Conservation (phyloP, 2,113 vertebrate species). For the Leptodactylus fuscus region DNA sequence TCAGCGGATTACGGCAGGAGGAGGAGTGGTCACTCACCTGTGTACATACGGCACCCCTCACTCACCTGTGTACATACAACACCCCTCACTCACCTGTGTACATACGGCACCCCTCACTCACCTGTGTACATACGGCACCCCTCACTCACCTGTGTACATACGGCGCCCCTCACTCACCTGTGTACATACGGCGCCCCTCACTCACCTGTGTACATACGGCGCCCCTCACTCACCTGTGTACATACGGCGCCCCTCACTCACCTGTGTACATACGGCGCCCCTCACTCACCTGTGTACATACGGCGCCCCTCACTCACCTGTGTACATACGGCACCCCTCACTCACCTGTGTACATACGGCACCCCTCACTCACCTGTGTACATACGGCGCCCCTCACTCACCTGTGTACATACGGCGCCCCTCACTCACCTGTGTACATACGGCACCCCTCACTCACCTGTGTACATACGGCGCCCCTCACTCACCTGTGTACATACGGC, state of each 20-base stretch:
- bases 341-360: background rate
- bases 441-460: background rate
- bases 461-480: background rate
- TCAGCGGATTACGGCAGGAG: too few species aligned
- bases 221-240: background rate
- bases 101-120: background rate
- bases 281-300: background rate
- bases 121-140: background rate
- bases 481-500: background rate
- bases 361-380: background rate
- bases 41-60: background rate
- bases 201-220: background rate
- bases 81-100: background rate
- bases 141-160: background rate
- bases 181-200: background rate
- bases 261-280: background rate
- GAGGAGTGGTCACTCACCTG: background rate
- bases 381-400: background rate
- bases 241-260: background rate
- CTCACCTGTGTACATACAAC: background rate
- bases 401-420: background rate
- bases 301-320: background rate
- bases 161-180: background rate
- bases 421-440: background rate
- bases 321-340: background rate